Base-by-base conservation (phyloP, 2,113 vertebrate species). In the Trochalopteron elliotii region DNA sequence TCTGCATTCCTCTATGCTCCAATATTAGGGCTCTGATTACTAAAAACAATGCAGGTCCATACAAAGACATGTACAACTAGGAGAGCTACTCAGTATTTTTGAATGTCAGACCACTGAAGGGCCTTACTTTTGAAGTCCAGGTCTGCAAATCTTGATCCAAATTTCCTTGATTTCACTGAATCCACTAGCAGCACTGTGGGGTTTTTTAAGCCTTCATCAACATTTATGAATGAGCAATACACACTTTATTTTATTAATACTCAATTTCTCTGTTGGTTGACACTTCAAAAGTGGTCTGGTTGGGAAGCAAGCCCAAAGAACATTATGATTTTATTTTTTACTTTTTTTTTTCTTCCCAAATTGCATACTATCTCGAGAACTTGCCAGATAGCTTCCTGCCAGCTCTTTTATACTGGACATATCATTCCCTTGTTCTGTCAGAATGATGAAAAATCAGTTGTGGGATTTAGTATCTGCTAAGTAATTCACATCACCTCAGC, bases 391-490 rank as follows among this genome's bases (percentile, higher is more conserved):
- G n/a, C 50, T 96, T 83, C 55, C 82, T 93, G 83, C n/a, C 90
- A 97, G 69, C 83, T 91, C 94, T 94, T 95, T 71, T 68, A 17
- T 63, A 71, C 67, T 91, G 71, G 57, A 91, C 55, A 37, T 82
- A 63, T 87, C 25, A 65, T 82, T 81, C 92, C 69, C 89, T 92
- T 94, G 49, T 95, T 96, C 94, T 91, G 80, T 89, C 56, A 95
- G 96, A 97, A 97, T 88, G 90, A 95, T 64, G 97, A 94, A 96
- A 97, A 96, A 76, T 90, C 86, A 81, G 80, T 49, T 37, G 14
- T 64, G 69, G 77, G 91, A 96, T 97, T 98, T 97, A 90, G 72
- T 42, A 59, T 86, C 69, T 83, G 59, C 30, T 96, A 93, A 96
- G 78, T 94, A 95, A 97, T 96, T 97, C 98, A 96, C 64, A 59